Evolutionary conservation across 2,113 vertebrate species (phyloP).

Genomic region (Irena cyanogastra): DNA sequence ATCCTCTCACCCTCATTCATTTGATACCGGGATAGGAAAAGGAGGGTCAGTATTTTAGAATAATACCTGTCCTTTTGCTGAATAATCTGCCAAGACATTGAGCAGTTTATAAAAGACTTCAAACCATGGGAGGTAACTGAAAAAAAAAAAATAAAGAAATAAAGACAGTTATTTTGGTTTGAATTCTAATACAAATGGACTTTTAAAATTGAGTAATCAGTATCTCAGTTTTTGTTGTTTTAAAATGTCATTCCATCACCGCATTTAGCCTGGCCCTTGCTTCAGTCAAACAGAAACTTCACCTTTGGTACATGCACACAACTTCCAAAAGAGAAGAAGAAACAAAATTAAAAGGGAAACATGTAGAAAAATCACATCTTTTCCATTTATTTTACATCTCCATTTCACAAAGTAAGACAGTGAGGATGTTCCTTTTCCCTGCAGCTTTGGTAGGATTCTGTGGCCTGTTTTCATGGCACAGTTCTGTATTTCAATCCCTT

Average conservation of each 20-base stretch:
- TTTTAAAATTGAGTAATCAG: neutral
- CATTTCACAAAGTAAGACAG: neutral
- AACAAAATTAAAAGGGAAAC: neutral
- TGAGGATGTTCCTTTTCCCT: neutral
- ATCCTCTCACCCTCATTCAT: neutral
- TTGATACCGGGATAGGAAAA: neutral
- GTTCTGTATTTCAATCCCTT: neutral
- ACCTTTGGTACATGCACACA: neutral
- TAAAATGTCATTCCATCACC: neutral
- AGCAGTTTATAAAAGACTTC: conserved; percentile 96
- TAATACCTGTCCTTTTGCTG: conserved; percentile 90
- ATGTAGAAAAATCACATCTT: neutral
- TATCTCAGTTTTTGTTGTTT: neutral
- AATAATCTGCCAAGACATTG: conserved; percentile 92
- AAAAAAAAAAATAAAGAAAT: neutral
- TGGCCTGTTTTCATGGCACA: neutral
- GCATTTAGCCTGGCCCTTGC: neutral
- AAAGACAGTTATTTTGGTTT: neutral
- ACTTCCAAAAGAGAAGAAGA: neutral
- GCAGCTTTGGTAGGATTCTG: neutral
- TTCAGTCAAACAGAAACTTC: neutral
- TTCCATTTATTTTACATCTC: neutral
- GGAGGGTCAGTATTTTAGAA: neutral
- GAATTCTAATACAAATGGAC: neutral
- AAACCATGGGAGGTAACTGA: conserved; percentile 94